Evolutionary conservation across 2,113 vertebrate genomes (phyloP).

Genomic region (Poeciliopsis occidentalis): DNA sequence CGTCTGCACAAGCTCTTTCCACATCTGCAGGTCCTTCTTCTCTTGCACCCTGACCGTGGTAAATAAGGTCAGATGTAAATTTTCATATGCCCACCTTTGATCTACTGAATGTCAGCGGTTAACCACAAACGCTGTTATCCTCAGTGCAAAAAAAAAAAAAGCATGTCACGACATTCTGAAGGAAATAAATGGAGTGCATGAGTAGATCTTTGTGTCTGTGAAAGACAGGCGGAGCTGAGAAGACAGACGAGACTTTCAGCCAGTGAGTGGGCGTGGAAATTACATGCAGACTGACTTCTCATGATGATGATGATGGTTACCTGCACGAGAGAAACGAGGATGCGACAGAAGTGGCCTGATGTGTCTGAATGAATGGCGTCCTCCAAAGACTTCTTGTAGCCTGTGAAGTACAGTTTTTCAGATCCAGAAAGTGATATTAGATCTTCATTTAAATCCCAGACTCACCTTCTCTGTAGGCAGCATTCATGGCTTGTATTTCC

Average conservation of each 20-base stretch:
- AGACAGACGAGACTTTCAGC: slow-evolving; percentile 33
- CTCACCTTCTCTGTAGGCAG: slow-evolving; percentile 85
- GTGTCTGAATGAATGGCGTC: slow-evolving; percentile 91
- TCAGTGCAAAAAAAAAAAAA: neutral
- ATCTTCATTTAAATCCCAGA: neutral
- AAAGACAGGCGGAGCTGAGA: slow-evolving; percentile 13
- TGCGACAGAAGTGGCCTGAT: slow-evolving; percentile 90
- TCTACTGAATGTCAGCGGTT: neutral
- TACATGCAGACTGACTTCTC: slow-evolving; percentile 37
- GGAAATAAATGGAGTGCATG: slow-evolving; percentile 2
- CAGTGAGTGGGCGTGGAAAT: slow-evolving; percentile 58
- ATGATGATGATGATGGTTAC: slow-evolving; percentile 68
- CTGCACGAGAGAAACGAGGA: slow-evolving; percentile 91
- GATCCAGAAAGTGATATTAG: neutral
- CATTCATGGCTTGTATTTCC: slow-evolving; percentile 88
- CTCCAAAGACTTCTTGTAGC: slow-evolving; percentile 88
- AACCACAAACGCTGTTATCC: neutral
- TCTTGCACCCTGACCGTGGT: slow-evolving; percentile 85
- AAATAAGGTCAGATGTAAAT: slow-evolving; percentile 5
- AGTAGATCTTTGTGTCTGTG: slow-evolving; percentile 1
- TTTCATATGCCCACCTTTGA: neutral
- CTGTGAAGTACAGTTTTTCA: slow-evolving; percentile 62
- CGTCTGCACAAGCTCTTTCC: slow-evolving; percentile 83
- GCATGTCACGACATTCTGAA: neutral
- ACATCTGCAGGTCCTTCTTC: slow-evolving; percentile 86